Percentiles rank a stretch among this genome's conserved stretches.
These are phyloP conservation scores for Hemicrepidius hirtus DNA, from an alignment of 2,888 invertebrate genomes.

Conservation along the genomic window DNA sequence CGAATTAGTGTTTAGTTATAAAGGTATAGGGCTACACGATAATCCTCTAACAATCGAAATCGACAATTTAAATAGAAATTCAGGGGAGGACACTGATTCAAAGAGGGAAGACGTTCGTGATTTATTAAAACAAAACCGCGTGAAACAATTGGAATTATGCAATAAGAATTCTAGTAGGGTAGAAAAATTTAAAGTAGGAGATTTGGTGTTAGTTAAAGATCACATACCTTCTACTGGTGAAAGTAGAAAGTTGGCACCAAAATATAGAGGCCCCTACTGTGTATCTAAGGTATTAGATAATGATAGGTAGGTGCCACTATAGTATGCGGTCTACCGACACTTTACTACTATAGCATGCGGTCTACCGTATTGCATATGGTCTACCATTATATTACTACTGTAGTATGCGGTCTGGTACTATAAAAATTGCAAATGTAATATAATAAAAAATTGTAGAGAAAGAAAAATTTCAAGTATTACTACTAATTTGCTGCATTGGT, in stretches of 20 bases:
- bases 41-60: conserved; percentile 3
- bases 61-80: background rate
- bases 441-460: conserved; percentile 14
- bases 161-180: background rate
- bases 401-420: background rate
- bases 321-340: too few relatives aligned
- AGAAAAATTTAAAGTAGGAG: conserved; percentile 7
- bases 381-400: background rate
- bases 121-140: too few relatives aligned
- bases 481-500: background rate
- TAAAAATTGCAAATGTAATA: conserved; percentile 7
- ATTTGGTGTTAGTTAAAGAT: conserved; percentile 1
- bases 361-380: background rate
- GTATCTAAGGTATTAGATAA: conserved; percentile 16
- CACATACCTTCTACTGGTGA: conserved; percentile 7
- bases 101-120: too few relatives aligned
- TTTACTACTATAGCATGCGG: too few relatives aligned
- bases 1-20: background rate
- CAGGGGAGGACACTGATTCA: too few relatives aligned
- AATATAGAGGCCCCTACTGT: conserved; percentile 29
- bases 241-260: conserved; percentile 20
- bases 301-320: conserved; percentile 1
- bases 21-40: background rate
- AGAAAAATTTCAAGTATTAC: background rate
- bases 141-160: background rate